Evolutionary conservation across 2,113 vertebrate species (phyloP).

Genomic region (Orientallactaga bullata): DNA sequence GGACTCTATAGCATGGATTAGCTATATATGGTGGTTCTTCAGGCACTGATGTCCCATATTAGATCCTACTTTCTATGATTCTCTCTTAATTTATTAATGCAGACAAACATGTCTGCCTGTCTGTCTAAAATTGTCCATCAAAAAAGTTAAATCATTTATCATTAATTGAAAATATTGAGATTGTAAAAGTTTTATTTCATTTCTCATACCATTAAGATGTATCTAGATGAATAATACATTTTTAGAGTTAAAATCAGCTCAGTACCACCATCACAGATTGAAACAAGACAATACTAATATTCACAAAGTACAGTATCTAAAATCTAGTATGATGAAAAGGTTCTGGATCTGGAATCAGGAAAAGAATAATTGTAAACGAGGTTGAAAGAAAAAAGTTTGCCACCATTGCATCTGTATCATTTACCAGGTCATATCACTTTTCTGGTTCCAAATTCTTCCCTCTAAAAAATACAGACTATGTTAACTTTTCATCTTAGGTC

Average conservation of each 20-base stretch:
- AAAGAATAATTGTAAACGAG: background rate
- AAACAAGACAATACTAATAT: constrained; percentile 6
- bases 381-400: background rate
- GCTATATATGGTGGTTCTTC: background rate
- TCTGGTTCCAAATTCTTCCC: background rate
- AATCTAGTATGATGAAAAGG: background rate
- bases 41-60: background rate
- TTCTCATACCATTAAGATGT: constrained; percentile 34
- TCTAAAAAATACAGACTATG: constrained; percentile 29
- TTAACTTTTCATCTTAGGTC: constrained; percentile 25
- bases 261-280: background rate
- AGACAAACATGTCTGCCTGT: constrained; percentile 7
- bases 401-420: background rate
- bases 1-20: background rate
- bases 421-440: constrained; percentile 43
- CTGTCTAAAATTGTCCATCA: constrained; percentile 7
- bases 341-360: background rate
- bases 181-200: background rate
- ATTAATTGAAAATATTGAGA: background rate
- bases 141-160: background rate
- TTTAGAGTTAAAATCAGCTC: constrained; percentile 38
- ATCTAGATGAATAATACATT: constrained; percentile 27
- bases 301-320: background rate
- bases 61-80: constrained; percentile 30
- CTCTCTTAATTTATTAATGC: constrained; percentile 33